Conservation (phyloP, 2,888 invertebrate species). For the Tillus elongatus region DNA sequence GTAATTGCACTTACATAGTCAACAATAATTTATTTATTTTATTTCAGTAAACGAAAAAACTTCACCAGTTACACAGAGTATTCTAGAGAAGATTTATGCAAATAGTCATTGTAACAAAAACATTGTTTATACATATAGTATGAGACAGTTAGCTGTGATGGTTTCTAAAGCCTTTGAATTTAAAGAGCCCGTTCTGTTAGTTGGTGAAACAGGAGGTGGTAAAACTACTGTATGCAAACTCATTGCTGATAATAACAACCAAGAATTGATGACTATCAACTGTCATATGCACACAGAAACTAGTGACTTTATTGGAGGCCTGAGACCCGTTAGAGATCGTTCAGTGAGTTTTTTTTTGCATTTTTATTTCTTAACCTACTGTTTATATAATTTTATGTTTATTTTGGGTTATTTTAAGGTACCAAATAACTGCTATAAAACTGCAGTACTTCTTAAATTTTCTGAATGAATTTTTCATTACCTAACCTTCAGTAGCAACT, state of each 20-base stretch:
- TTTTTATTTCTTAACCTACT: too few species aligned
- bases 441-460: slow-evolving; percentile 4
- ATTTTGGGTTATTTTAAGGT: slow-evolving; percentile 1
- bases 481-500: too few species aligned
- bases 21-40: slow-evolving; percentile 13
- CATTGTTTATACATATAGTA: slow-evolving; percentile 91
- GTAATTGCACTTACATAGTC: too few species aligned
- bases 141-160: slow-evolving; percentile 71
- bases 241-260: slow-evolving; percentile 59
- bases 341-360: slow-evolving; percentile 34
- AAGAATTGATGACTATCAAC: slow-evolving; percentile 72
- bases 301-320: slow-evolving; percentile 92
- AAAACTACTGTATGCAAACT: slow-evolving; percentile 95
- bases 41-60: slow-evolving; percentile 49
- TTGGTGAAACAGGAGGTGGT: slow-evolving; percentile 97
- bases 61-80: slow-evolving; percentile 66
- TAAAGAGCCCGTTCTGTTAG: slow-evolving; percentile 87
- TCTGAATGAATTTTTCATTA: slow-evolving; percentile 8
- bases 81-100: slow-evolving; percentile 55
- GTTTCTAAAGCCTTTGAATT: slow-evolving; percentile 80
- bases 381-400: background rate
- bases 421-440: background rate
- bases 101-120: slow-evolving; percentile 58
- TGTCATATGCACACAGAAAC: slow-evolving; percentile 99
- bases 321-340: slow-evolving; percentile 73